These are phyloP conservation scores for Sitta europaea DNA, from an alignment of 2,113 vertebrate species.

Conservation along the genomic window DNA sequence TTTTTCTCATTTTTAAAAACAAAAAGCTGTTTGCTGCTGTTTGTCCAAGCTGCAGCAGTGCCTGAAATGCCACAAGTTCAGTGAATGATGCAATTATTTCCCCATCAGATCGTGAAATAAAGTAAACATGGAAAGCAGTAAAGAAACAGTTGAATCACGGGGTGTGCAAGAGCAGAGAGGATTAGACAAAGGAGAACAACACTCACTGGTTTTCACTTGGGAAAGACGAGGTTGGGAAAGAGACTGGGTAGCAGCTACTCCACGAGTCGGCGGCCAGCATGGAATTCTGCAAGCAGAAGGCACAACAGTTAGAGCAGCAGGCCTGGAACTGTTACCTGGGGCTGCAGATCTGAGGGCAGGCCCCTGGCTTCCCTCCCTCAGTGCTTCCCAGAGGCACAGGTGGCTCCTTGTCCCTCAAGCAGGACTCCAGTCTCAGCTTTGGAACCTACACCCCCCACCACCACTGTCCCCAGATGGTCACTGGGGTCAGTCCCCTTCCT, in stretches of 20 bases:
- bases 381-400: neutral
- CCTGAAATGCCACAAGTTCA: slow-evolving; percentile 17
- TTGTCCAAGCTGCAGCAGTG: neutral
- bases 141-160: slow-evolving; percentile 7
- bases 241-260: slow-evolving; percentile 44
- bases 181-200: neutral
- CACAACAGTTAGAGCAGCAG: neutral
- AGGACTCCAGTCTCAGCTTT: neutral
- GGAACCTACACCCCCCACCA: neutral
- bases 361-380: neutral
- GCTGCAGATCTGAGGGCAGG: neutral
- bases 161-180: neutral
- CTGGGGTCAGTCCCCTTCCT: neutral
- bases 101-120: slow-evolving; percentile 17
- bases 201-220: slow-evolving; percentile 77
- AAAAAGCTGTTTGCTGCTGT: neutral
- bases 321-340: neutral
- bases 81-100: slow-evolving; percentile 44
- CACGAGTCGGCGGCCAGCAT: slow-evolving; percentile 57
- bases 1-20: neutral
- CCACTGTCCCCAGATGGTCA: neutral
- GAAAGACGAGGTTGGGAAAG: slow-evolving; percentile 60
- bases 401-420: neutral
- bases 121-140: slow-evolving; percentile 32
- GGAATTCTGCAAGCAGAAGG: slow-evolving; percentile 67